These are phyloP conservation scores for Oxygymnocypris stewartii DNA, from an alignment of 2,113 vertebrate genomes.

Conservation along the genomic window DNA sequence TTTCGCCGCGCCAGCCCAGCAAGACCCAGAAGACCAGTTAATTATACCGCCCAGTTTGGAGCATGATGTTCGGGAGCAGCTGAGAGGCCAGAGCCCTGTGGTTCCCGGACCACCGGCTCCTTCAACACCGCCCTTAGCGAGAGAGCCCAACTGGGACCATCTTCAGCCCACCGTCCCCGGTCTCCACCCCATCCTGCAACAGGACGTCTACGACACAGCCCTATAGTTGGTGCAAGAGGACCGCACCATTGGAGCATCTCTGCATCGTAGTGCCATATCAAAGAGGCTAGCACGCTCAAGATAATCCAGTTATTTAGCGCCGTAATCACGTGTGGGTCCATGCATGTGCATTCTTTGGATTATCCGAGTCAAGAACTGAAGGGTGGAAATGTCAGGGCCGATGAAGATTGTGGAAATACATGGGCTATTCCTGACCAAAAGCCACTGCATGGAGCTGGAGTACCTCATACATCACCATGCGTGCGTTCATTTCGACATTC, in stretches of 20 bases:
- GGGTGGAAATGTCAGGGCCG: constrained; percentile 43
- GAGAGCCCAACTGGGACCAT: constrained; percentile 73
- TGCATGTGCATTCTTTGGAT: constrained; percentile 38
- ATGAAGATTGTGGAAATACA: constrained; percentile 46
- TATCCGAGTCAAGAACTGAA: neutral
- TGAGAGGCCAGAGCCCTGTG: constrained; percentile 74
- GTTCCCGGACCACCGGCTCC: constrained; percentile 66
- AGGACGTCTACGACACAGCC: constrained; percentile 94
- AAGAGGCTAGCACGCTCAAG: constrained; percentile 46
- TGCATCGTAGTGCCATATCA: constrained; percentile 61
- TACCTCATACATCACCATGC: constrained; percentile 62
- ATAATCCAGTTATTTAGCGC: constrained; percentile 63
- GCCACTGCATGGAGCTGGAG: constrained; percentile 59
- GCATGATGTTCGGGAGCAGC: constrained; percentile 91
- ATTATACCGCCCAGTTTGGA: constrained; percentile 90
- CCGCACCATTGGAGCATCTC: constrained; percentile 46
- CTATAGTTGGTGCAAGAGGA: constrained; percentile 72
- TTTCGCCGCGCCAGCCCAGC: constrained; percentile 91
- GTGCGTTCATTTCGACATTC: constrained; percentile 64
- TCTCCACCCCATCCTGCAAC: constrained; percentile 68
- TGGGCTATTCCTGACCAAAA: constrained; percentile 51
- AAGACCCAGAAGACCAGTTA: constrained; percentile 93
- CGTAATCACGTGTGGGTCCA: constrained; percentile 47
- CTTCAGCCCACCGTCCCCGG: constrained; percentile 72
- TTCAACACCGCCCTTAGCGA: constrained; percentile 64